phyloP scores from a whole-genome alignment of 1,140 invertebrate species.

The Pseudoatta argentina region DNA sequence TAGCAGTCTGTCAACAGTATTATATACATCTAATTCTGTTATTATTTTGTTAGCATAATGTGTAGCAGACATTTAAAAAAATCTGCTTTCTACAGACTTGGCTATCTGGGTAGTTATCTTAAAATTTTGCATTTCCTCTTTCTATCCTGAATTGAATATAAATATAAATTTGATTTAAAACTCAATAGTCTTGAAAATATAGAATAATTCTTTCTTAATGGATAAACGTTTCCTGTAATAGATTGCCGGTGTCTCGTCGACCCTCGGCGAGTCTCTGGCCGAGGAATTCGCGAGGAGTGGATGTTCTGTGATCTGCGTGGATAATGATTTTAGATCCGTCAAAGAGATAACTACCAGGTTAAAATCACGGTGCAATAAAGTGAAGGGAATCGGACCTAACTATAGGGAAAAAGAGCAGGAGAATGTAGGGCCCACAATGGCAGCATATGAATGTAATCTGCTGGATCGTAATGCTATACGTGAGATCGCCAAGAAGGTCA shows the following conservation, averaged over 20 bases:
- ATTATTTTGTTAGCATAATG: too few relatives aligned
- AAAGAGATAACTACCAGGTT: constrained; percentile 73
- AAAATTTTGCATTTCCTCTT: not conserved
- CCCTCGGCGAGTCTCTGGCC: constrained; percentile 79
- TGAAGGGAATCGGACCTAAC: constrained; percentile 64
- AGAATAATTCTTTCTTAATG: not conserved
- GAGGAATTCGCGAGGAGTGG: constrained; percentile 81
- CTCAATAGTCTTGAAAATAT: not conserved
- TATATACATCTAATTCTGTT: too few relatives aligned
- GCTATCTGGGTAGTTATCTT: not conserved
- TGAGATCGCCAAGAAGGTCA: constrained; percentile 76
- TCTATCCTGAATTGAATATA: not conserved
- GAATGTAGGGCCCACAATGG: not conserved
- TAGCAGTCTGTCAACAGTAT: too few relatives aligned
- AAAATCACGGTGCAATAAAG: constrained; percentile 54
- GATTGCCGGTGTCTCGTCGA: constrained; percentile 82
- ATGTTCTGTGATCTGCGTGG: constrained; percentile 83
- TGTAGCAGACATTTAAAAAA: too few relatives aligned
- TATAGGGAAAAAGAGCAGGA: constrained; percentile 63
- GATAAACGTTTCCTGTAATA: constrained; percentile 53
- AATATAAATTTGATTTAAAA: not conserved
- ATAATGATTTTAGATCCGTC: constrained; percentile 73
- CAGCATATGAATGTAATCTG: constrained; percentile 79
- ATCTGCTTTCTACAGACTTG: too few relatives aligned
- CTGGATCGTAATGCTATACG: constrained; percentile 77